phyloP scores from a whole-genome alignment of 2,797 vertebrate species.

The Pelodytes ibericus region DNA sequence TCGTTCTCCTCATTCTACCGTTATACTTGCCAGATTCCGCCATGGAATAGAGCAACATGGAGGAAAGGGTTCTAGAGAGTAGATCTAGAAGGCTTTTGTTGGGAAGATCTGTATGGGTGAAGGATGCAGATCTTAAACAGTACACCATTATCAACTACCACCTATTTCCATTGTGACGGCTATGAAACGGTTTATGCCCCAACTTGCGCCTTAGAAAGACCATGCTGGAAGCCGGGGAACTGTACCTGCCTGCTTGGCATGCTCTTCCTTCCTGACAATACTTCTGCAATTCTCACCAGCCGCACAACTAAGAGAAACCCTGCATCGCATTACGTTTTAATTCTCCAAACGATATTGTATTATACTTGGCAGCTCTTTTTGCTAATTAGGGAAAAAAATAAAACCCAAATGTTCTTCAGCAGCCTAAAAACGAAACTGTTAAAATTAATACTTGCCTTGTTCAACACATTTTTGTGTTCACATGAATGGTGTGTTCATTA shows the following conservation, averaged over 20 bases:
- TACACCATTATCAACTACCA: no score
- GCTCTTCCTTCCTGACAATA: slow-evolving; percentile 6
- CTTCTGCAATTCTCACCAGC: slow-evolving; percentile 24
- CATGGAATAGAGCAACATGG: no score
- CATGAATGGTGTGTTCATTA: slow-evolving; percentile 51
- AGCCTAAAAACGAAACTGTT: slow-evolving; percentile 55
- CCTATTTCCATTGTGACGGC: no score
- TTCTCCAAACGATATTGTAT: slow-evolving; percentile 52
- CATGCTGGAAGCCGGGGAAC: no score
- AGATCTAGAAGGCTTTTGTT: no score
- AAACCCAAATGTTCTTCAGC: slow-evolving; percentile 51
- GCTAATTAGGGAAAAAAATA: slow-evolving; percentile 55
- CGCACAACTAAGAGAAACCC: slow-evolving; percentile 43
- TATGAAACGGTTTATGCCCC: neutral
- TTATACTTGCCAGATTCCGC: no score
- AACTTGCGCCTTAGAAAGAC: neutral
- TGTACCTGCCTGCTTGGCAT: slow-evolving; percentile 6
- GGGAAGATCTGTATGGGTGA: no score
- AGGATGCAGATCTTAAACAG: no score
- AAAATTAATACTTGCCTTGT: slow-evolving; percentile 57
- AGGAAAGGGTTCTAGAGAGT: no score
- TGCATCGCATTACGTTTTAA: slow-evolving; percentile 51
- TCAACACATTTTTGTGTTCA: slow-evolving; percentile 56
- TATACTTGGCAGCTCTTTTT: slow-evolving; percentile 50
- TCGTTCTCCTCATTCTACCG: no score